Conservation (phyloP, 2,797 vertebrate genomes). For the Danio tinwini region DNA sequence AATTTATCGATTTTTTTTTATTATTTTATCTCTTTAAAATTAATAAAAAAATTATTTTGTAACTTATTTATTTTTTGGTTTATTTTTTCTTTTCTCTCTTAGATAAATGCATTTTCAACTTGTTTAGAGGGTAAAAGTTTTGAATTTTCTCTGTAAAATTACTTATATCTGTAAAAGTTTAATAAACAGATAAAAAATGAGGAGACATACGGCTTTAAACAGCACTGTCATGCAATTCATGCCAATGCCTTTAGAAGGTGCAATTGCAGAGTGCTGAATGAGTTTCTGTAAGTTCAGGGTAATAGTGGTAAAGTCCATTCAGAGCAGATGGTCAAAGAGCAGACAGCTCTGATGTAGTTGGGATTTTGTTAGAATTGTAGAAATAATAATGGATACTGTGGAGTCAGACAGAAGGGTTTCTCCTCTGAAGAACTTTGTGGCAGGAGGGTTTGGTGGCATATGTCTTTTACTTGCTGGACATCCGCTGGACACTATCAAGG, state of each 20-base stretch:
- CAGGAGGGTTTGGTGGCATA: constrained; percentile 77
- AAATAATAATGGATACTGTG: constrained; percentile 61
- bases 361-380: background rate
- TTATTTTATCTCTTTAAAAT: too few relatives aligned
- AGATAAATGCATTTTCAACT: too few relatives aligned
- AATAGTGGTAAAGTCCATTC: constrained; percentile 14
- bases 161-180: too few relatives aligned
- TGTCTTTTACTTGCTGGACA: constrained; percentile 81
- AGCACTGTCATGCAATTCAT: background rate
- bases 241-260: constrained; percentile 11
- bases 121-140: too few relatives aligned
- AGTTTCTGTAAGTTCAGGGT: constrained; percentile 14
- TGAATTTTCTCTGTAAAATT: too few relatives aligned
- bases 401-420: constrained; percentile 59
- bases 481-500: constrained; percentile 85
- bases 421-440: constrained; percentile 79
- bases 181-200: too few relatives aligned
- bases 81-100: too few relatives aligned
- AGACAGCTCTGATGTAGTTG: background rate
- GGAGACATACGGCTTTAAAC: too few relatives aligned
- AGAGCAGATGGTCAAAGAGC: constrained; percentile 1
- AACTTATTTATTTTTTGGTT: too few relatives aligned
- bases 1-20: too few relatives aligned
- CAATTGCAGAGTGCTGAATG: background rate
- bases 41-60: too few relatives aligned